These are phyloP conservation scores for Amphipyra berbera DNA, from an alignment of 2,888 invertebrate species.

Conservation along the genomic window DNA sequence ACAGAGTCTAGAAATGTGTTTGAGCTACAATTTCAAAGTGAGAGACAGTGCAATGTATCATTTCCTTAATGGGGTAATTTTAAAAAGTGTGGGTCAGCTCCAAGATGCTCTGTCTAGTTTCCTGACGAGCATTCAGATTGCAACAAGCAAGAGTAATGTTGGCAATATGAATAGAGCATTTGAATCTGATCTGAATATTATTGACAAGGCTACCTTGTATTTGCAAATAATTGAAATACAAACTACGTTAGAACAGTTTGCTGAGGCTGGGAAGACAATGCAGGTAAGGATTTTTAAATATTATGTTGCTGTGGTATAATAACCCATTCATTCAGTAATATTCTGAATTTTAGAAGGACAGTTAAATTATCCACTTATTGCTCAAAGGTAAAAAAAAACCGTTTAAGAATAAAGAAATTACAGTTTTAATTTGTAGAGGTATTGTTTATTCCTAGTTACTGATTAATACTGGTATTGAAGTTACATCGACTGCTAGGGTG, in stretches of 20 bases:
- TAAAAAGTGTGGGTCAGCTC: constrained; percentile 93
- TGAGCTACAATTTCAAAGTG: constrained; percentile 98
- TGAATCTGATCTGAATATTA: constrained; percentile 88
- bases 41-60: constrained; percentile 97
- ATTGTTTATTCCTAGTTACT: too few relatives aligned
- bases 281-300: constrained; percentile 87
- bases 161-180: constrained; percentile 72
- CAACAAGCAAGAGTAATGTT: constrained; percentile 78
- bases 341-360: too few relatives aligned
- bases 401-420: too few relatives aligned
- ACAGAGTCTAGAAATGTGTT: constrained; percentile 96
- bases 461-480: too few relatives aligned
- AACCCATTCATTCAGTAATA: too few relatives aligned
- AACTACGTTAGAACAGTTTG: constrained; percentile 91
- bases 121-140: constrained; percentile 92
- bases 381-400: too few relatives aligned
- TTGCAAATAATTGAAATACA: constrained; percentile 96
- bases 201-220: constrained; percentile 96
- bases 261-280: constrained; percentile 95
- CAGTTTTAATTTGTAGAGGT: too few relatives aligned
- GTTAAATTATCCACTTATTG: too few relatives aligned
- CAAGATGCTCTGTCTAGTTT: constrained; percentile 94
- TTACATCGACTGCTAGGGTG: too few relatives aligned
- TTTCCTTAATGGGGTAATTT: constrained; percentile 95
- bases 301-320: background rate